Percentiles rank a stretch among this genome's conserved stretches.
Conservation (phyloP, 2,797 vertebrate species). For the Etheostoma nigrum region DNA sequence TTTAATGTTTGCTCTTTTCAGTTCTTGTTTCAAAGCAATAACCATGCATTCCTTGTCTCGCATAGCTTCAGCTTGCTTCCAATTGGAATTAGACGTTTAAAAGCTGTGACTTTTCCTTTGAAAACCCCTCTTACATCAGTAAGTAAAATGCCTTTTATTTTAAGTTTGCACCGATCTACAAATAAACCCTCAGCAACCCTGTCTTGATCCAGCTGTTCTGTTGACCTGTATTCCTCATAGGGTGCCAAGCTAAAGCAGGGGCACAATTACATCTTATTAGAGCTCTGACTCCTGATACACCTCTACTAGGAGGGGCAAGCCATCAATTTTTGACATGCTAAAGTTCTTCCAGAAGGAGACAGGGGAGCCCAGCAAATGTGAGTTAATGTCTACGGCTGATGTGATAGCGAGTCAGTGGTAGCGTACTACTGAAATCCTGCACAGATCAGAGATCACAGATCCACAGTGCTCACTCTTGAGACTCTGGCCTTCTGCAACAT, state of each 20-base stretch:
- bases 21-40: conserved; percentile 55
- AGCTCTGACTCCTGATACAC: conserved; percentile 74
- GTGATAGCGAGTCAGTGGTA: conserved; percentile 59
- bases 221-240: conserved; percentile 59
- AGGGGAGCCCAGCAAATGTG: conserved; percentile 56
- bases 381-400: conserved; percentile 65
- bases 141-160: conserved; percentile 36
- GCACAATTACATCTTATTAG: conserved; percentile 75
- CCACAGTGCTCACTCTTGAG: conserved; percentile 68
- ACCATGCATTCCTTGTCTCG: conserved; percentile 58
- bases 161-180: conserved; percentile 31
- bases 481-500: conserved; percentile 78
- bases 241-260: conserved; percentile 48
- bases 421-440: conserved; percentile 77
- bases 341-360: conserved; percentile 65
- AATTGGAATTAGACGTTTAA: conserved; percentile 53
- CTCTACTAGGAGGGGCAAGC: conserved; percentile 47
- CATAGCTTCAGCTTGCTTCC: conserved; percentile 40
- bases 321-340: conserved; percentile 69
- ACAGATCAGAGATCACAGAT: conserved; percentile 80
- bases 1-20: conserved; percentile 79
- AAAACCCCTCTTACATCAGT: conserved; percentile 20
- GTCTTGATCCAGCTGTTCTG: conserved; percentile 65
- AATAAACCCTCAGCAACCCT: conserved; percentile 36
- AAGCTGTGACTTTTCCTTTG: conserved; percentile 33